phyloP scores from a whole-genome alignment of 2,888 invertebrate genomes.

The Abscondita cerata region DNA sequence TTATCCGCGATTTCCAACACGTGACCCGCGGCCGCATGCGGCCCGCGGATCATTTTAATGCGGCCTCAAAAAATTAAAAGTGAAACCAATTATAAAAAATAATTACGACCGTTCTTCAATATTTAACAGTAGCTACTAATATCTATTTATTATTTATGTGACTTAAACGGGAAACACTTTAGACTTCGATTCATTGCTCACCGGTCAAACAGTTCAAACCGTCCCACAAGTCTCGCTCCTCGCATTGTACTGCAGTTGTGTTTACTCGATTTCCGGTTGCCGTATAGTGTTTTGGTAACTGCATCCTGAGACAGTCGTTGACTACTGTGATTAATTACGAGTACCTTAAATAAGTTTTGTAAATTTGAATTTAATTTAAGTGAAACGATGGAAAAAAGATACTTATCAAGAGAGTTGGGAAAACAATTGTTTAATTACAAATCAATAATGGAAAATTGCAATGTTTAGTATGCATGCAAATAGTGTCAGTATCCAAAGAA shows the following conservation, averaged over 20 bases:
- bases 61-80: not conserved
- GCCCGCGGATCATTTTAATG: not conserved
- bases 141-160: not conserved
- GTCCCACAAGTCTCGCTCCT: not conserved
- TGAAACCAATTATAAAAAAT: not conserved
- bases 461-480: slow-evolving; percentile 18
- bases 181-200: not conserved
- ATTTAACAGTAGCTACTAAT: slow-evolving; percentile 1
- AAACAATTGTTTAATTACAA: slow-evolving; percentile 6
- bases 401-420: slow-evolving; percentile 3
- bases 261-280: slow-evolving; percentile 4
- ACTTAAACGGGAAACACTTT: not conserved
- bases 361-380: not conserved
- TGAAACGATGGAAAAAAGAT: not conserved
- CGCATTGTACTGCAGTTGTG: not conserved
- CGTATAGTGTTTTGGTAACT: not conserved
- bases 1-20: not conserved
- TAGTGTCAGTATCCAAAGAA: slow-evolving; percentile 19
- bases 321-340: not conserved
- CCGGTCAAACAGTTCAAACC: slow-evolving; percentile 1
- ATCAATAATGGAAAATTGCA: slow-evolving; percentile 14
- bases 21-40: not conserved
- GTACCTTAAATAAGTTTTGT: not conserved
- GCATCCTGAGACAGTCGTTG: not conserved
- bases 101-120: not conserved